phyloP scores from a whole-genome alignment of 2,113 vertebrate species.

The Donacobius atricapilla region DNA sequence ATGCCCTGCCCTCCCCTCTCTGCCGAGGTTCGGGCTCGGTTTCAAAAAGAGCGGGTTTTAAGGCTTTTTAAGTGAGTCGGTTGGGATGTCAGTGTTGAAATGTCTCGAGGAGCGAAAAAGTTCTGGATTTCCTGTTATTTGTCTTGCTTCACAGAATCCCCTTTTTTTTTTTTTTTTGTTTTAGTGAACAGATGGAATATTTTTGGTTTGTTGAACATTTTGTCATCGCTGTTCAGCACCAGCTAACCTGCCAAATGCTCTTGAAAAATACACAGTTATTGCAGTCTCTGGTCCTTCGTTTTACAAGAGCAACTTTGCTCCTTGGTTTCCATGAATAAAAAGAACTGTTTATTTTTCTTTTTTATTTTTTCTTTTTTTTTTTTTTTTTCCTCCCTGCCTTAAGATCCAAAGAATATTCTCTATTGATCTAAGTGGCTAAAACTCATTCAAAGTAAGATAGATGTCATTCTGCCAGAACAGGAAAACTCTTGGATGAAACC shows the following conservation, averaged over 20 bases:
- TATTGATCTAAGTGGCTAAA: neutral
- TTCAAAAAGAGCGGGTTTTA: neutral
- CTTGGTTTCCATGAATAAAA: neutral
- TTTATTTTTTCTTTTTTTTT: neutral
- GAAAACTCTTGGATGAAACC: neutral
- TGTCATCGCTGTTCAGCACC: constrained; percentile 53
- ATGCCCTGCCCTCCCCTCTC: neutral
- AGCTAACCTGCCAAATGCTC: constrained; percentile 57
- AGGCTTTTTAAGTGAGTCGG: neutral
- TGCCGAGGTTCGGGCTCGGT: neutral
- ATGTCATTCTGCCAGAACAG: neutral
- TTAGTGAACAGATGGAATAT: constrained; percentile 50
- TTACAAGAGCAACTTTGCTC: neutral
- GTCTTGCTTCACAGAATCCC: constrained; percentile 15
- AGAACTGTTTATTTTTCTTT: neutral
- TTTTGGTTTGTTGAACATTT: constrained; percentile 66
- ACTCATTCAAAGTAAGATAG: neutral
- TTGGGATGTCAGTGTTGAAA: neutral
- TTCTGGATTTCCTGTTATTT: constrained; percentile 25
- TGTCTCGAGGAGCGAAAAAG: neutral
- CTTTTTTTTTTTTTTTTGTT: no score
- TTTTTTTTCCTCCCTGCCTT: neutral
- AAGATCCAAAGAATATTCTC: neutral
- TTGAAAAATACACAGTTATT: constrained; percentile 31
- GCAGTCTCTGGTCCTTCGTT: neutral